phyloP scores from a whole-genome alignment of 1,140 invertebrate genomes.

The Drosophila nannoptera region DNA sequence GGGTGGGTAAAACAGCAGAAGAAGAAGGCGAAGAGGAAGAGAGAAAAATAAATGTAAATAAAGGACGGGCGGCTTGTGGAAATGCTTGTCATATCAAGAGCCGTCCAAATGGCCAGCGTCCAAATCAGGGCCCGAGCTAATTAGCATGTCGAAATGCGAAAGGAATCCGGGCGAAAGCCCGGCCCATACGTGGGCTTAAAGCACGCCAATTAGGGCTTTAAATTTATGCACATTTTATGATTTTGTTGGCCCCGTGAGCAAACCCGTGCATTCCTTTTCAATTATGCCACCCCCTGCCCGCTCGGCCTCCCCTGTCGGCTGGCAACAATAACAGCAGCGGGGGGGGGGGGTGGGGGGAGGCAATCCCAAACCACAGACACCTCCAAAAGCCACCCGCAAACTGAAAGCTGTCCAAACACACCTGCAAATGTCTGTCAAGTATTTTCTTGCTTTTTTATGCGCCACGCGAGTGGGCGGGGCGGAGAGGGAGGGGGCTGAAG shows the following conservation, averaged over 20 bases:
- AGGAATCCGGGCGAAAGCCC: slow-evolving; percentile 19
- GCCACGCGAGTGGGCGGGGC: not conserved
- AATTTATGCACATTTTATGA: slow-evolving; percentile 72
- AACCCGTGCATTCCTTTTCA: slow-evolving; percentile 67
- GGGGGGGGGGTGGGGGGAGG: slow-evolving; percentile 3
- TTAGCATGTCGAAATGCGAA: slow-evolving; percentile 32
- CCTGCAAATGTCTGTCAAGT: slow-evolving; percentile 66
- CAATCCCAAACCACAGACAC: slow-evolving; percentile 16
- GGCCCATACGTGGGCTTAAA: slow-evolving; percentile 20
- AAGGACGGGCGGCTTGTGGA: slow-evolving; percentile 4
- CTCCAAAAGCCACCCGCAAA: slow-evolving; percentile 9
- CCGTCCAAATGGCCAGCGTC: slow-evolving; percentile 20
- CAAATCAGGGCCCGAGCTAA: slow-evolving; percentile 22
- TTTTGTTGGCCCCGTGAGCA: slow-evolving; percentile 37
- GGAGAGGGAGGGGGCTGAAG: not conserved
- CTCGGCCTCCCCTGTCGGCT: slow-evolving; percentile 42
- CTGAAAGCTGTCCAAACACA: slow-evolving; percentile 46
- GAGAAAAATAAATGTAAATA: too few species aligned
- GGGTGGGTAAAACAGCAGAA: not conserved
- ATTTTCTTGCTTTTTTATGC: slow-evolving; percentile 29
- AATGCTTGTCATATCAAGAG: slow-evolving; percentile 29
- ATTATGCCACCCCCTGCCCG: slow-evolving; percentile 59
- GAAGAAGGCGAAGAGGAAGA: too few species aligned
- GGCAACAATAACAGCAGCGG: slow-evolving; percentile 34
- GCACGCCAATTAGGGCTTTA: slow-evolving; percentile 56